Evolutionary conservation across 2,113 vertebrate species (phyloP).

Genomic region (Parus major): DNA sequence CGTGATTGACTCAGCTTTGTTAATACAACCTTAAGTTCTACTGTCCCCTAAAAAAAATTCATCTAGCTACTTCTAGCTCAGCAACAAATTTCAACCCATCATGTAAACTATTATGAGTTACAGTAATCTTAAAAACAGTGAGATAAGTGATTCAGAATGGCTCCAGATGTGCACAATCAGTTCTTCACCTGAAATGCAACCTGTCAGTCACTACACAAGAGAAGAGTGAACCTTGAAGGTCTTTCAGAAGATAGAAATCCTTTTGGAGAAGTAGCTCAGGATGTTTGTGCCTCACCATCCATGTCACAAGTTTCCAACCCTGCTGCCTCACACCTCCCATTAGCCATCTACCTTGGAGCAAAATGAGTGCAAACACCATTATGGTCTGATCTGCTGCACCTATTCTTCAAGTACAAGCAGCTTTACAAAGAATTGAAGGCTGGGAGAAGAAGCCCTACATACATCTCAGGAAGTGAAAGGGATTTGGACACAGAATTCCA

Average conservation of each 20-base stretch:
- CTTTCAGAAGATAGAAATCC: not conserved
- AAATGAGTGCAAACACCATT: not conserved
- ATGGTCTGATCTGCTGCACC: not conserved
- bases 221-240: not conserved
- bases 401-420: not conserved
- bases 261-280: not conserved
- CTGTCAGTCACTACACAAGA: not conserved
- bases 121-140: not conserved
- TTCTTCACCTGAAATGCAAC: not conserved
- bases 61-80: not conserved
- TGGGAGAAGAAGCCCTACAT: rapidly evolving
- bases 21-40: not conserved
- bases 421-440: not conserved
- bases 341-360: not conserved
- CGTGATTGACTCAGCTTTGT: not conserved
- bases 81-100: not conserved
- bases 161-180: not conserved
- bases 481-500: not conserved
- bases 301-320: not conserved
- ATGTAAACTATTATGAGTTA: not conserved
- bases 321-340: not conserved
- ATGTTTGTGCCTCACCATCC: not conserved
- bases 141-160: not conserved
- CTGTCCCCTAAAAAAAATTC: not conserved
- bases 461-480: not conserved